Conservation (phyloP, 2,888 invertebrate genomes). For the Hydrotaea cyrtoneurina region DNA sequence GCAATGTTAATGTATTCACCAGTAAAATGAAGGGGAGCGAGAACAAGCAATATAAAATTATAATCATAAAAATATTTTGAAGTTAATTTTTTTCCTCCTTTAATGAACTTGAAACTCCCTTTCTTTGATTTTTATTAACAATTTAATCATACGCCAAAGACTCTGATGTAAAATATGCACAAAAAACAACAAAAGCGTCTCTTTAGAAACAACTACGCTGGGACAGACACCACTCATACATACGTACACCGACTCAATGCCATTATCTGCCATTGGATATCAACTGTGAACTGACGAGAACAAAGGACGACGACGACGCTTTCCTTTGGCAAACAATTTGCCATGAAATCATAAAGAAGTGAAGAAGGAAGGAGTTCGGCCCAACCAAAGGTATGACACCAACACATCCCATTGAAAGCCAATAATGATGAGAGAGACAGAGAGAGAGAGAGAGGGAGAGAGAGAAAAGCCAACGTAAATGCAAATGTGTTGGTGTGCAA, state of each 20-base stretch:
- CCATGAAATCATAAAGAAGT: not conserved
- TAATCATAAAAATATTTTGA: conserved; percentile 29
- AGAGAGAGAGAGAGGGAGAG: not conserved
- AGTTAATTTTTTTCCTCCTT: conserved; percentile 44
- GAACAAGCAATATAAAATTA: conserved; percentile 39
- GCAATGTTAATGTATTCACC: conserved; percentile 11
- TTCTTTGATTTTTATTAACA: conserved; percentile 60
- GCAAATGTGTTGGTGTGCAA: conserved; percentile 74
- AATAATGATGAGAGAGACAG: not conserved
- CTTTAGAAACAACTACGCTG: not conserved
- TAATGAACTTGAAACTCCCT: conserved; percentile 55
- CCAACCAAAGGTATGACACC: conserved; percentile 3
- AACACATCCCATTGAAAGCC: not conserved
- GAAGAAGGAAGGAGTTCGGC: not conserved
- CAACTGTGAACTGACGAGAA: conserved; percentile 43
- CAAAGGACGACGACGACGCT: conserved; percentile 48
- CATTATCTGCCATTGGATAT: conserved; percentile 30
- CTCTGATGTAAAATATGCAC: conserved; percentile 7
- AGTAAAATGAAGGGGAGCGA: not conserved
- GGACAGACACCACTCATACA: not conserved
- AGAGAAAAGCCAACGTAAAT: not conserved
- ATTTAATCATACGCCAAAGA: conserved; percentile 53
- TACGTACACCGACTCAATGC: not conserved
- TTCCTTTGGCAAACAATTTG: conserved; percentile 19
- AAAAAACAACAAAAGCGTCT: not conserved